These are phyloP conservation scores for Bombylius discolor DNA, from an alignment of 2,888 invertebrate species.

Conservation along the genomic window DNA sequence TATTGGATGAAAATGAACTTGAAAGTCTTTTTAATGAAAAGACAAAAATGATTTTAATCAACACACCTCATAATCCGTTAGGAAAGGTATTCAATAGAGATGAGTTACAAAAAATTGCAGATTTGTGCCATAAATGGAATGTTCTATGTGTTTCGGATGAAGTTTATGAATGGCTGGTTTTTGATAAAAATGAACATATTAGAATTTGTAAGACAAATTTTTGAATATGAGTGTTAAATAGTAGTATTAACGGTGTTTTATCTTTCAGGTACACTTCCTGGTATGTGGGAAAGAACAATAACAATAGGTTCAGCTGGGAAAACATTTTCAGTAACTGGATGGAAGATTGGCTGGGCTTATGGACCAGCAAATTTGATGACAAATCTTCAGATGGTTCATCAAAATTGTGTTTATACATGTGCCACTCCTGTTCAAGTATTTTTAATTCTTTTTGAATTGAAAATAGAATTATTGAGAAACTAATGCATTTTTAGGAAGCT, in stretches of 20 bases:
- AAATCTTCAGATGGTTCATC: slow-evolving; percentile 80
- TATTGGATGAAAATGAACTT: slow-evolving; percentile 69
- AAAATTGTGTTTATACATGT: slow-evolving; percentile 88
- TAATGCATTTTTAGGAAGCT: slow-evolving; percentile 56
- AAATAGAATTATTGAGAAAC: not conserved
- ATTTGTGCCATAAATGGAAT: slow-evolving; percentile 84
- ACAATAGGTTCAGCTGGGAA: slow-evolving; percentile 97
- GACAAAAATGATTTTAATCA: slow-evolving; percentile 91
- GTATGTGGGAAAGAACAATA: slow-evolving; percentile 95
- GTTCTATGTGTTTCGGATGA: slow-evolving; percentile 89
- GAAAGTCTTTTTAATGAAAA: slow-evolving; percentile 65
- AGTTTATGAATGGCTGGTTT: slow-evolving; percentile 97
- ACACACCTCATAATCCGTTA: slow-evolving; percentile 95
- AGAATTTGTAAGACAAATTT: slow-evolving; percentile 57
- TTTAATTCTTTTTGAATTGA: not conserved
- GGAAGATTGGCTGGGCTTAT: slow-evolving; percentile 95
- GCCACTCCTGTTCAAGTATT: slow-evolving; percentile 74
- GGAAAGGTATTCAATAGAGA: slow-evolving; percentile 63
- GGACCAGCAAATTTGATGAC: slow-evolving; percentile 68
- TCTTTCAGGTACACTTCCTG: slow-evolving; percentile 68
- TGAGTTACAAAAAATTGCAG: slow-evolving; percentile 66
- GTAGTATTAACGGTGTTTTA: not conserved
- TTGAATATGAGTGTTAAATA: not conserved
- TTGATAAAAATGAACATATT: slow-evolving; percentile 67
- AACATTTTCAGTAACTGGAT: slow-evolving; percentile 94